Base-by-base conservation (phyloP, 1,140 invertebrate genomes). In the Drosophila neocordata region DNA sequence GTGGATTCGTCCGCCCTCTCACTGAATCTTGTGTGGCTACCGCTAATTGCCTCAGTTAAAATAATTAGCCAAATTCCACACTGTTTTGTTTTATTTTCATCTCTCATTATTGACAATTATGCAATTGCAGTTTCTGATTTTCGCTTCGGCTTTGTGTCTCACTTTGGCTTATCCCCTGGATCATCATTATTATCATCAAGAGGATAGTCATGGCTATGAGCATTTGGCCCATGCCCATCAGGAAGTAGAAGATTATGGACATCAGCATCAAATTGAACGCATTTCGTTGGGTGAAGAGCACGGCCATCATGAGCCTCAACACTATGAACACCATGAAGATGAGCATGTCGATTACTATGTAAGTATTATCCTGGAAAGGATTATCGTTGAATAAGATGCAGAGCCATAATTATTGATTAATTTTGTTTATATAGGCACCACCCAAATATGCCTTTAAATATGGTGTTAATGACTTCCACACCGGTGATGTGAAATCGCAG, bases 371-470 rank as follows among this genome's bases (percentile, higher is more conserved):
- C 22, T 18, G 1, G 34, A 34, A 11, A 37, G 34, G 15, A 7
- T 63, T 92, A 24, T 34, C 11, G 4, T 0, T 41, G 11, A 2
- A 1, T 20, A 1, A 20, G 15, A 3, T n/a, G n/a, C n/a, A n/a
- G 7, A 6, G 2, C n/a, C n/a, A n/a, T n/a, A 44, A 34, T 58
- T 15, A 22, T 20, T 67, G 27, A 20, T 7, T n/a, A 6, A 22
- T 55, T 0, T 13, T 8, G 5, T 12, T 62, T 56, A 0, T 5
- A 52, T 55, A 92, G 91, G 91, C 92, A 7, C 91, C 92, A 15
- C 92, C 93, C 37, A 93, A 93, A 73, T 93, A 93, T 77, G 89
- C 92, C 55, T 93, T 93, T 89, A 92, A 93, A 75, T 93, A 93
- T 69, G 93, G 93, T 22, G 93, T 93, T 13, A 92, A 92, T 58